Base-by-base conservation (phyloP, 2,113 vertebrate genomes). In the Tragelaphus strepsiceros region DNA sequence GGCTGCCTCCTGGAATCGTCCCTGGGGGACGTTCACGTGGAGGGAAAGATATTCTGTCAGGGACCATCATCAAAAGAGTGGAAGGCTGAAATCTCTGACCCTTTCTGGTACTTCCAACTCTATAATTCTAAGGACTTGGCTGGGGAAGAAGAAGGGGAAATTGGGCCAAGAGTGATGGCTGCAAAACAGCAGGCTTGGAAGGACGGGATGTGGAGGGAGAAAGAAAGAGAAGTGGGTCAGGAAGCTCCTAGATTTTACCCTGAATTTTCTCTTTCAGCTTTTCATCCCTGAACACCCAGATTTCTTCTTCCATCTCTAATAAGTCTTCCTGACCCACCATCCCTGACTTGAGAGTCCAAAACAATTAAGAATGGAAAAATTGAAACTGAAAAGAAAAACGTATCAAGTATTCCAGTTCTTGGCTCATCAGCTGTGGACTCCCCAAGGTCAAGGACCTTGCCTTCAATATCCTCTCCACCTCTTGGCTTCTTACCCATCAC, bases 261-360 rank as follows among this genome's bases (percentile, higher is more conserved):
- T 30, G 6, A 14, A 74, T 77, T 96, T 94, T n/a, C 67, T 39
- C 11, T 59, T 61, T 30, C 11, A 51, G 83, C 61, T 59, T 12
- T 89, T 51, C 71, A 51, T 39, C 21, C 21, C 51, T 19, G 7
- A 62, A 71, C 71, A 53, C 24, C 46, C 86, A 58, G n/a, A 17
- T 39, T 58, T 80, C 28, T 80, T 59, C 30, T 82, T 93, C 56
- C 82, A 61, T 74, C 86, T 89, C n/a, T 82, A 51, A 77, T 59
- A 83, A 49, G 86, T 39, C 22, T 78, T 96, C 64, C 58, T 95
- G n/a, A n/a, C 30, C 12, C 56, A 30, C 12, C 28, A 7, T 53
- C 11, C 24, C 46, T 83, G 81, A 61, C 59, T 39, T 13, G 49
- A 87, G 5, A 30, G 88, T 35, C 32, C 51, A 35, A 35, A 91